A percentile compares a stretch with the other conserved stretches of the same genome.
phyloP scores from a whole-genome alignment of 2,113 vertebrate species.

The Datnioides undecimradiatus region DNA sequence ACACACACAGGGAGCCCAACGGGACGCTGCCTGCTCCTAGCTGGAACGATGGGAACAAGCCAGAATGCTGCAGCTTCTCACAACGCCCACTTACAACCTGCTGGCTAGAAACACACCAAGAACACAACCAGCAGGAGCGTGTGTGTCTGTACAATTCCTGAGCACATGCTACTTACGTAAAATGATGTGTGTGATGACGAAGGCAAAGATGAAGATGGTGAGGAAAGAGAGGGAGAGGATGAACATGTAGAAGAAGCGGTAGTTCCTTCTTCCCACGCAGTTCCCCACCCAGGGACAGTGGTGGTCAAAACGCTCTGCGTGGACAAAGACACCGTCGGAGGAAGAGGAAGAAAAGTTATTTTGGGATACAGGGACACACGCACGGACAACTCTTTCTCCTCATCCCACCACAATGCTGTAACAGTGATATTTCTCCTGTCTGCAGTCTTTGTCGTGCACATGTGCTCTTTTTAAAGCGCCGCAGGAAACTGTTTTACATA shows the following conservation, averaged over 20 bases:
- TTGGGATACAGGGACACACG: conserved; percentile 3
- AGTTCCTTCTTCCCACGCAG: conserved; percentile 99
- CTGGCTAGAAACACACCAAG: conserved; percentile 54
- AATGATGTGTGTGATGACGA: conserved; percentile 98
- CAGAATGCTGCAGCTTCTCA: conserved; percentile 65
- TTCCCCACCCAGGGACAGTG: conserved; percentile 99
- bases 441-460: background rate
- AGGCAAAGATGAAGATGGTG: conserved; percentile 99
- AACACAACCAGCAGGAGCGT: conserved; percentile 40
- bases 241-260: conserved; percentile 99
- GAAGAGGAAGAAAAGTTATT: conserved; percentile 7
- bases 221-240: conserved; percentile 99
- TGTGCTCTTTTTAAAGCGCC: background rate
- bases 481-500: background rate
- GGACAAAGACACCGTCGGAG: conserved; percentile 38
- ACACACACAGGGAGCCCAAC: conserved; percentile 14
- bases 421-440: background rate
- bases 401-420: background rate
- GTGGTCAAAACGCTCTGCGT: conserved; percentile 98
- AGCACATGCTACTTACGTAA: conserved; percentile 90
- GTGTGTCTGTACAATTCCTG: background rate
- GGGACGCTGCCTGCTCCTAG: conserved; percentile 58
- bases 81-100: conserved; percentile 74
- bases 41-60: conserved; percentile 62
- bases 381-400: background rate